A percentile compares a stretch with the other conserved stretches of the same genome.
Evolutionary conservation across 2,113 vertebrate species (phyloP).

Genomic region (Corapipo altera): DNA sequence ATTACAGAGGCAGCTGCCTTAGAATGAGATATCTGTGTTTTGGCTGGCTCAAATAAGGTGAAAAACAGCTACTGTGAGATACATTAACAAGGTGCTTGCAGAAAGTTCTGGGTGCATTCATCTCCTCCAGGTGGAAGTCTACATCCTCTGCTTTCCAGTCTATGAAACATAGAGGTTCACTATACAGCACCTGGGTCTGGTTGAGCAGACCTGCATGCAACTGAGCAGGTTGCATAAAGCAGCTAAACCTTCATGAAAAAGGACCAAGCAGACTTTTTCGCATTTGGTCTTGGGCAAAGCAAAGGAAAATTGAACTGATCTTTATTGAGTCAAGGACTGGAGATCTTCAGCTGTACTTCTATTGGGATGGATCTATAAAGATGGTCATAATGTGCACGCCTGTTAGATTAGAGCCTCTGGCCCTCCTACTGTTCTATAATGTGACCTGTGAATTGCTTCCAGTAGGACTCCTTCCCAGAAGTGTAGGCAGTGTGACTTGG

Average conservation of each 20-base stretch:
- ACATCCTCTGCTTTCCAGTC: background rate
- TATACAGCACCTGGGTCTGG: rapidly evolving
- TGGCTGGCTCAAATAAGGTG: background rate
- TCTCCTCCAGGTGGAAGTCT: background rate
- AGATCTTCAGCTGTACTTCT: background rate
- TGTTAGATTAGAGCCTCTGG: background rate
- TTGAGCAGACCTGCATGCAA: background rate
- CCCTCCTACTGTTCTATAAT: background rate
- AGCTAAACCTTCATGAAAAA: background rate
- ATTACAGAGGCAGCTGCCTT: background rate
- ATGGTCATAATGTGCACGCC: background rate
- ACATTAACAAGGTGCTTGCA: background rate
- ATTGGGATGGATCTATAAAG: background rate
- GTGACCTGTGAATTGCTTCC: background rate
- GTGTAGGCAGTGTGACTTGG: background rate
- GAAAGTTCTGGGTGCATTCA: background rate
- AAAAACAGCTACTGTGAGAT: background rate
- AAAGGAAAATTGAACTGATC: background rate
- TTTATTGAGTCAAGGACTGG: background rate
- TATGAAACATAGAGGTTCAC: background rate
- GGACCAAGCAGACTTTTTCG: background rate
- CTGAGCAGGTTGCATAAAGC: background rate
- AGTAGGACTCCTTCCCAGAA: background rate
- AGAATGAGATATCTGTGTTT: background rate
- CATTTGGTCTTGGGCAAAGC: background rate